Conservation (phyloP, 1,140 invertebrate genomes). For the Pachypsylla venusta region DNA sequence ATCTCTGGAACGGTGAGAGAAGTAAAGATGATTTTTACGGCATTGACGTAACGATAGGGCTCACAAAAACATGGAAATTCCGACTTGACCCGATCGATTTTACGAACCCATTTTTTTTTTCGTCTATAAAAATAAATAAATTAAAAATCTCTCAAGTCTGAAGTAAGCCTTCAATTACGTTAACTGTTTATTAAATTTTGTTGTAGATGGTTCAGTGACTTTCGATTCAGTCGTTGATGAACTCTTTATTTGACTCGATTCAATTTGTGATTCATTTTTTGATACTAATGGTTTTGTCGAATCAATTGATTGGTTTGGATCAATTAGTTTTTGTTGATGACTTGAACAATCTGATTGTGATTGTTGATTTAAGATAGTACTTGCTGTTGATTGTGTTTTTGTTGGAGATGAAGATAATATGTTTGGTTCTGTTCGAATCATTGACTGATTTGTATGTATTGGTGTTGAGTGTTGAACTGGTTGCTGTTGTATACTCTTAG, state of each 20-base stretch:
- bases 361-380: background rate
- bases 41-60: too few relatives aligned
- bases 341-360: background rate
- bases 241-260: background rate
- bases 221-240: background rate
- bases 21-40: too few relatives aligned
- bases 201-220: background rate
- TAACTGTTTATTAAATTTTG: background rate
- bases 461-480: too few relatives aligned
- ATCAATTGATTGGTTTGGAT: too few relatives aligned
- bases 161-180: slow-evolving; percentile 4
- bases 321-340: too few relatives aligned
- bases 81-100: too few relatives aligned
- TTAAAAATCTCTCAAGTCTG: slow-evolving; percentile 4
- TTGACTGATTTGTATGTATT: too few relatives aligned
- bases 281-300: background rate
- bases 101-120: too few relatives aligned
- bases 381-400: background rate
- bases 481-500: background rate
- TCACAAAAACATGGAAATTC: too few relatives aligned
- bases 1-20: too few relatives aligned
- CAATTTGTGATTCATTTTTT: background rate
- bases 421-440: background rate
- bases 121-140: background rate
- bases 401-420: background rate